Base-by-base conservation (phyloP, 2,113 vertebrate genomes). In the Phylloscopus whistleri region DNA sequence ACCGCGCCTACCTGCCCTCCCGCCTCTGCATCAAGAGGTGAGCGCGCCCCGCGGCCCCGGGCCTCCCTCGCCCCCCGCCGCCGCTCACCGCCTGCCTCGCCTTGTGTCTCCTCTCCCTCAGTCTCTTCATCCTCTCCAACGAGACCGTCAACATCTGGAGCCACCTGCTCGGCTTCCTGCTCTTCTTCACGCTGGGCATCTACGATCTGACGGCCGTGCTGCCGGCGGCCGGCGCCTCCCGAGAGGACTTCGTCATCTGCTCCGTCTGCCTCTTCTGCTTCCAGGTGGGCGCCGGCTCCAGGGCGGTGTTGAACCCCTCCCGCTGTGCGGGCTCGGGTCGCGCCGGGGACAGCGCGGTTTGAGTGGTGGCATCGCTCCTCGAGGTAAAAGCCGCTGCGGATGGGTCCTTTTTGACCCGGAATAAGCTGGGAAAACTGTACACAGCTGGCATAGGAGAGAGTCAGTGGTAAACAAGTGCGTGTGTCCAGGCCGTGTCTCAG, bases 121-220 rank as follows among this genome's bases (percentile, higher is more conserved):
- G 99, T 96, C 97, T 99, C 91, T 99, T 99, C 96, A 98, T 99
- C 79, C 97, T 99, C 85, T 99, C 99, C 95, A 99, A 99, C 85
- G 99, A 99, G 97, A 98, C 99, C 0, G 98, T 99, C 89, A 99
- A 99, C 87, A 99, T 99, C 96, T 99, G 99, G 99, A 99, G 99
- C 96, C 99, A 99, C 52, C 96, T 99, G 94, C 90, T 99, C 85
- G 99, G 99, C 70, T 99, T 99, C 95, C 72, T 99, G 86, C 98
- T 99, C 87, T 99, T 99, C 98, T 99, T 99, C 96, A 95, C 93
- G 6, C 92, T 99, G 83, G 99, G 98, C 26, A 98, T 99, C 60
- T 99, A 99, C 92, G 99, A 99, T 96, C 98, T 99, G 98, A 98
- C 97, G 9, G 98, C 96, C 0, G 98, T 99, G 60, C 98, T 99